A percentile compares a stretch with the other conserved stretches of the same genome.
These are phyloP conservation scores for Rhynchonycteris naso DNA, from an alignment of 2,797 vertebrate genomes.

Conservation along the genomic window DNA sequence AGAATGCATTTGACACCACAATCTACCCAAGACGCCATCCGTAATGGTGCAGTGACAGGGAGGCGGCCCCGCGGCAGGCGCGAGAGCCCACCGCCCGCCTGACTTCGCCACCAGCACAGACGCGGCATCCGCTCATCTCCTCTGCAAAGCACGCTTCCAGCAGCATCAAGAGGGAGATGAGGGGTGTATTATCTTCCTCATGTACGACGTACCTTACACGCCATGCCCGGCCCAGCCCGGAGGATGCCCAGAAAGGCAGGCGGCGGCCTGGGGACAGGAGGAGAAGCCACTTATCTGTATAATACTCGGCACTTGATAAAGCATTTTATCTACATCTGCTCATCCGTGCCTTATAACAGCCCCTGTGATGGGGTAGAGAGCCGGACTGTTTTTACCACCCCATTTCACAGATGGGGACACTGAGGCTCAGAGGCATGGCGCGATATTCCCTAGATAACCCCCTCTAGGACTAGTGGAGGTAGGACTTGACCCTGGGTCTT, in stretches of 20 bases:
- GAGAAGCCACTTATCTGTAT: accelerated
- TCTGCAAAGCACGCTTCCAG: conserved; percentile 54
- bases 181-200: conserved; percentile 41
- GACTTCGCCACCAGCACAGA: not conserved
- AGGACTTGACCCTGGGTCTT: not conserved
- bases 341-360: not conserved
- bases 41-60: conserved; percentile 2
- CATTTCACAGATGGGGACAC: not conserved
- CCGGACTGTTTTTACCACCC: accelerated
- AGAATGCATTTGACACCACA: conserved; percentile 23
- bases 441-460: not conserved
- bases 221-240: not conserved
- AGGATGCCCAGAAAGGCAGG: not conserved
- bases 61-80: not conserved
- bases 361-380: not conserved
- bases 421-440: not conserved
- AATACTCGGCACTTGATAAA: not conserved
- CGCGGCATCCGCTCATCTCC: accelerated
- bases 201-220: not conserved
- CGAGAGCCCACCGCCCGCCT: not conserved
- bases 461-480: not conserved
- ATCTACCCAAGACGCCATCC: not conserved
- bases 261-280: accelerated
- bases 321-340: not conserved
- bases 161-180: conserved; percentile 39